Evolutionary conservation across 2,113 vertebrate species (phyloP).

Genomic region (Ivindomyrus marchei): DNA sequence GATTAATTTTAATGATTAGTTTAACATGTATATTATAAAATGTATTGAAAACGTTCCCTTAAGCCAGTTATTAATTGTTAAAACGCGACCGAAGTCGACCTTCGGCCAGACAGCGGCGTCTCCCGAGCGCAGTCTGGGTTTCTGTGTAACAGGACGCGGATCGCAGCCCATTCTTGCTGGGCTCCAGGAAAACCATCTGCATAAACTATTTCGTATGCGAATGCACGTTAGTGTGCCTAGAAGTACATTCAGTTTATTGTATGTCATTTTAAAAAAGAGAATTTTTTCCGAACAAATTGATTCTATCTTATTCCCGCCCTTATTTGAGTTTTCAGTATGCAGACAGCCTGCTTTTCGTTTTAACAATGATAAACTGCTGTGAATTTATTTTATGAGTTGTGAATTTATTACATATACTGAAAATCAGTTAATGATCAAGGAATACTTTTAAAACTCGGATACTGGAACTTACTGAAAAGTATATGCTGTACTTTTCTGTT

Average conservation of each 20-base stretch:
- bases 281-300: background rate
- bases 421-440: background rate
- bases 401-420: background rate
- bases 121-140: background rate
- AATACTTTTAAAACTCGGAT: background rate
- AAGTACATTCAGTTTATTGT: background rate
- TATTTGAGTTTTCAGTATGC: background rate
- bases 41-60: background rate
- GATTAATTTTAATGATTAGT: background rate
- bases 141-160: background rate
- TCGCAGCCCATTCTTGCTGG: background rate
- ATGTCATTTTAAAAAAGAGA: background rate
- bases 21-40: background rate
- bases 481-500: background rate
- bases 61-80: background rate
- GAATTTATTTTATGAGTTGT: background rate
- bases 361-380: background rate
- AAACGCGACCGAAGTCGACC: background rate
- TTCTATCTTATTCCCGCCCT: background rate
- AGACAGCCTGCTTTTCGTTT: background rate
- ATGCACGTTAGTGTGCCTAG: background rate
- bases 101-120: background rate
- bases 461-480: background rate
- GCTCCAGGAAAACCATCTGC: background rate
- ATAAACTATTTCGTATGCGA: background rate